These are phyloP conservation scores for Cecropterus lyciades DNA, from an alignment of 1,140 invertebrate genomes.

Conservation along the genomic window DNA sequence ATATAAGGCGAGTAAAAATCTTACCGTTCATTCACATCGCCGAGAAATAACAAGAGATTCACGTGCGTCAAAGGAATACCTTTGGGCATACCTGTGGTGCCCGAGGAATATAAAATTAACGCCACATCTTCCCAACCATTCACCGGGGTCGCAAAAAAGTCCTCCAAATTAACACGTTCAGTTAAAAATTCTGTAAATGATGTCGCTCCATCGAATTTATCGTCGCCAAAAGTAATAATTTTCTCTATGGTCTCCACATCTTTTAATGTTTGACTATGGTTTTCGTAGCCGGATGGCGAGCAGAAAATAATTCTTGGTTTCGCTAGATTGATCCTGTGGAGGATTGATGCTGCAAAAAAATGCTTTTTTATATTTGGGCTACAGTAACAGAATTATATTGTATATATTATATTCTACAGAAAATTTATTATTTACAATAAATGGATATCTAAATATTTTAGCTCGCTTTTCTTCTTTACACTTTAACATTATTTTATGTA, in stretches of 20 bases:
- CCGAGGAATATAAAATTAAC: constrained; percentile 85
- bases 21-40: neutral
- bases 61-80: constrained; percentile 39
- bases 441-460: too few relatives aligned
- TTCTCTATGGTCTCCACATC: neutral
- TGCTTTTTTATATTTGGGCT: too few relatives aligned
- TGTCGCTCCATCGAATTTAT: neutral
- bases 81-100: constrained; percentile 52
- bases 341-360: constrained; percentile 24
- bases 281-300: constrained; percentile 16
- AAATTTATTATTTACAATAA: too few relatives aligned
- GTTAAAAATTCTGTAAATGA: constrained; percentile 30
- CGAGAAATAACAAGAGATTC: constrained; percentile 20
- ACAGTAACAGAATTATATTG: too few relatives aligned
- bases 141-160: constrained; percentile 37
- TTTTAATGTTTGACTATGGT: constrained; percentile 10
- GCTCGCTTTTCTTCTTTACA: too few relatives aligned
- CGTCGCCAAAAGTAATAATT: constrained; percentile 14
- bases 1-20: too few relatives aligned
- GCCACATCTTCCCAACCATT: constrained; percentile 70
- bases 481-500: too few relatives aligned
- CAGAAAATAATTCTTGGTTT: constrained; percentile 33
- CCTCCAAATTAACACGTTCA: constrained; percentile 4
- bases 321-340: constrained; percentile 19
- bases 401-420: too few relatives aligned